Conservation (phyloP, 2,797 vertebrate species). For the Macrochelys suwanniensis region DNA sequence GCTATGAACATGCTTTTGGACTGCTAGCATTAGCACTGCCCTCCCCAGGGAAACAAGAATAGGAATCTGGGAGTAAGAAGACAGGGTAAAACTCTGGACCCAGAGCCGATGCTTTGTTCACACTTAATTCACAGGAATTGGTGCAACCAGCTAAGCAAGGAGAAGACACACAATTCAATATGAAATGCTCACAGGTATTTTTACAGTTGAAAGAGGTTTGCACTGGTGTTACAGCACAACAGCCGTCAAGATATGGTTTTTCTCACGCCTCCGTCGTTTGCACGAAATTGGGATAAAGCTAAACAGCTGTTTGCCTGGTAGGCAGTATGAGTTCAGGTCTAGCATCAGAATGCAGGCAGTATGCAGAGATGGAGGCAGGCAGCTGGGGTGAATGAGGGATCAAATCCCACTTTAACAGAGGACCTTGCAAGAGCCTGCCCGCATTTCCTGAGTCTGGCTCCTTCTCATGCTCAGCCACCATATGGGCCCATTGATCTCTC, state of each 20-base stretch:
- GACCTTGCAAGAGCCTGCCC: background rate
- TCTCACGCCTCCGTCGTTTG: background rate
- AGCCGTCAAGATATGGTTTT: background rate
- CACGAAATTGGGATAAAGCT: background rate
- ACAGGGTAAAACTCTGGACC: background rate
- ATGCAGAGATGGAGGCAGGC: background rate
- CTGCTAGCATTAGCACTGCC: rapidly evolving
- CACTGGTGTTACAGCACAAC: rapidly evolving
- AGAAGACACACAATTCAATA: background rate
- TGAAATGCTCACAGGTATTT: background rate
- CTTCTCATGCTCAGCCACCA: background rate
- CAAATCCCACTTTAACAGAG: background rate
- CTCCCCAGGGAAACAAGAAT: background rate
- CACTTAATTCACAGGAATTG: background rate
- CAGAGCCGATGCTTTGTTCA: background rate
- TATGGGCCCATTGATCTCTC: rapidly evolving
- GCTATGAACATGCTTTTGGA: background rate
- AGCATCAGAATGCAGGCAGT: background rate
- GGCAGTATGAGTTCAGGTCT: background rate
- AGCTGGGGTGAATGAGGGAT: background rate
- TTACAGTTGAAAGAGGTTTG: slow-evolving; percentile 6
- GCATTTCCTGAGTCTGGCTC: background rate
- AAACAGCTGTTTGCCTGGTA: background rate
- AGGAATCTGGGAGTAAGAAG: background rate
- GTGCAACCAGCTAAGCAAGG: background rate